Evolutionary conservation across 2,797 vertebrate species (phyloP).

Genomic region (Petrocephalus schoutedeni): DNA sequence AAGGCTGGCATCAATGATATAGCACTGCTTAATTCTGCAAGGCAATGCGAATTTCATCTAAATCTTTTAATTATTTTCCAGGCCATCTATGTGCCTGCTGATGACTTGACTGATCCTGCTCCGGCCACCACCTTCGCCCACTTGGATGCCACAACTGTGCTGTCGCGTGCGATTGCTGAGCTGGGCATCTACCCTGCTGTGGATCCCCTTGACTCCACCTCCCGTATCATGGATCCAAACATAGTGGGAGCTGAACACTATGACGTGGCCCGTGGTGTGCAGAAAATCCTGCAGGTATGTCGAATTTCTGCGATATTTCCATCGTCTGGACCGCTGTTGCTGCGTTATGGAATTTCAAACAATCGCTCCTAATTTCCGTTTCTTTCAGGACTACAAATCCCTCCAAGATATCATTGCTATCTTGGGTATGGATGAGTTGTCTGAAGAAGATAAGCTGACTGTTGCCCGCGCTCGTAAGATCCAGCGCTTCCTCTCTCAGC

Average conservation of each 20-base stretch:
- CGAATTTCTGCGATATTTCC: background rate
- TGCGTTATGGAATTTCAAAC: background rate
- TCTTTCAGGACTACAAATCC: conserved; percentile 86
- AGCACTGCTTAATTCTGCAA: background rate
- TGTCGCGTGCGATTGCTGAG: conserved; percentile 92
- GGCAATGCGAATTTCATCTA: background rate
- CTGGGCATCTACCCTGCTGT: conserved; percentile 95
- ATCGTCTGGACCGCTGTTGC: background rate
- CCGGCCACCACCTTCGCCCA: conserved; percentile 97
- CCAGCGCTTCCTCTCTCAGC: conserved; percentile 93
- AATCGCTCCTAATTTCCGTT: background rate
- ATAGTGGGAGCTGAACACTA: conserved; percentile 92
- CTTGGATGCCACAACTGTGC: conserved; percentile 92
- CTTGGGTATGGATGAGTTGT: conserved; percentile 95
- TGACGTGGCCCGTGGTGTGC: conserved; percentile 86
- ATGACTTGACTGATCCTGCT: conserved; percentile 93
- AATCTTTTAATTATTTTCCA: conserved; percentile 39
- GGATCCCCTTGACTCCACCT: conserved; percentile 91
- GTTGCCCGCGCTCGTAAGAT: conserved; percentile 92
- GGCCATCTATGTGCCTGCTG: conserved; percentile 96
- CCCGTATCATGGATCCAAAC: conserved; percentile 98
- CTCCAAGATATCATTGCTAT: conserved; percentile 98
- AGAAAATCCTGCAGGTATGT: conserved; percentile 89
- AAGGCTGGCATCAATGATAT: background rate
- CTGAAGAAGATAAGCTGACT: conserved; percentile 91